Evolutionary conservation across 2,113 vertebrate species (phyloP).

Genomic region (Hepsetus odoe): DNA sequence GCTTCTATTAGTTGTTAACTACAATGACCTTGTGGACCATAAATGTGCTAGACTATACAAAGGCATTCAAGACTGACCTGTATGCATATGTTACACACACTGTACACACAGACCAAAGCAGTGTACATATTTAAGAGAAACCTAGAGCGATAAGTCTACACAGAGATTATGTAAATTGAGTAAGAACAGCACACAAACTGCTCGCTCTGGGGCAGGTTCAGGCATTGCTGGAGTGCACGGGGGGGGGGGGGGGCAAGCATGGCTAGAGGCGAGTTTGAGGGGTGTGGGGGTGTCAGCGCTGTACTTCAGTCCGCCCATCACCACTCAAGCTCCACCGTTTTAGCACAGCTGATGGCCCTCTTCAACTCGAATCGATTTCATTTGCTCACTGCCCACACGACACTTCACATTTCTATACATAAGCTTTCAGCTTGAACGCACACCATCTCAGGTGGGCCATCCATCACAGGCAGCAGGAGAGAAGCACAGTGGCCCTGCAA

Average conservation of each 20-base stretch:
- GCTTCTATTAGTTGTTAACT: too few species aligned
- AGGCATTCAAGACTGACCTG: too few species aligned
- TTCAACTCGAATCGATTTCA: slow-evolving; percentile 36
- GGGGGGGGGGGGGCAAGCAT: background rate
- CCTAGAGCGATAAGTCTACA: background rate
- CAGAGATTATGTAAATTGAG: background rate
- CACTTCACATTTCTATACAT: slow-evolving; percentile 35
- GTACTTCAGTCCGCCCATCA: background rate
- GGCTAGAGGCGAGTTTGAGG: background rate
- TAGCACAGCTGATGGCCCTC: slow-evolving; percentile 20
- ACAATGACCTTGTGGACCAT: too few species aligned
- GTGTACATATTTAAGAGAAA: background rate
- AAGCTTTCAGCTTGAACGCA: slow-evolving; percentile 47
- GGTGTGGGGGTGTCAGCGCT: slow-evolving; percentile 20
- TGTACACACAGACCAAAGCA: background rate
- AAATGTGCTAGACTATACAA: too few species aligned
- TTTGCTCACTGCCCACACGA: slow-evolving; percentile 28
- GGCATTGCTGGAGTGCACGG: background rate
- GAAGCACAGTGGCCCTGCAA: slow-evolving; percentile 52
- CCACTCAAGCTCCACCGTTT: slow-evolving; percentile 12
- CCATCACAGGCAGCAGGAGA: slow-evolving; percentile 49
- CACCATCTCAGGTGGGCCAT: slow-evolving; percentile 57
- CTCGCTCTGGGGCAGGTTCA: background rate
- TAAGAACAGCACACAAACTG: background rate
- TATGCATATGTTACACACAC: background rate